Evolutionary conservation across 2,888 invertebrate genomes (phyloP).

Genomic region (Spodoptera picta): DNA sequence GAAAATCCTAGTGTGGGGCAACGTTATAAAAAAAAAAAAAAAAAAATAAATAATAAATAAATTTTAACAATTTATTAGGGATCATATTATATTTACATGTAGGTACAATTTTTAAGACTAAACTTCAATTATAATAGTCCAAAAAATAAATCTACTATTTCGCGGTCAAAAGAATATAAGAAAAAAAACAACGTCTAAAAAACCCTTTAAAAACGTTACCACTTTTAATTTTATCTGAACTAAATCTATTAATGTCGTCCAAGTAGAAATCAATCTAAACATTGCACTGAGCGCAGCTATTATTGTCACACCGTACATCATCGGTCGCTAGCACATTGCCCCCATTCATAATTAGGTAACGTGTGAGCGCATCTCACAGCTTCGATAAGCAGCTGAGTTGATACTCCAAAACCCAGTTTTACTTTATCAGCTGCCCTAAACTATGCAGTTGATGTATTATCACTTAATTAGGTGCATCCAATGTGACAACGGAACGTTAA

Average conservation of each 20-base stretch:
- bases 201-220: slow-evolving; percentile 7
- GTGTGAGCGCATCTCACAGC: slow-evolving; percentile 33
- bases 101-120: no score
- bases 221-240: slow-evolving; percentile 4
- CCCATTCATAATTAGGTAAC: slow-evolving; percentile 57
- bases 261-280: slow-evolving; percentile 46
- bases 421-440: slow-evolving; percentile 53
- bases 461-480: slow-evolving; percentile 48
- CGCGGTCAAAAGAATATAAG: no score
- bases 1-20: no score
- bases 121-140: no score
- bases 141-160: no score
- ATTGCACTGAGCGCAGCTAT: slow-evolving; percentile 33
- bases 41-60: no score
- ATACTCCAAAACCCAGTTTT: slow-evolving; percentile 50
- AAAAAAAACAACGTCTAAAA: background rate
- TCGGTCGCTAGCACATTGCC: slow-evolving; percentile 48
- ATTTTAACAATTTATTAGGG: no score
- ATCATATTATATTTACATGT: no score
- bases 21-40: no score
- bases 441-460: slow-evolving; percentile 52
- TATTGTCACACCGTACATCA: slow-evolving; percentile 43
- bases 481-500: slow-evolving; percentile 49
- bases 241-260: slow-evolving; percentile 14
- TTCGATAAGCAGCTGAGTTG: slow-evolving; percentile 51